Conservation (phyloP, 2,797 vertebrate species). For the Meriones psammophilus region DNA sequence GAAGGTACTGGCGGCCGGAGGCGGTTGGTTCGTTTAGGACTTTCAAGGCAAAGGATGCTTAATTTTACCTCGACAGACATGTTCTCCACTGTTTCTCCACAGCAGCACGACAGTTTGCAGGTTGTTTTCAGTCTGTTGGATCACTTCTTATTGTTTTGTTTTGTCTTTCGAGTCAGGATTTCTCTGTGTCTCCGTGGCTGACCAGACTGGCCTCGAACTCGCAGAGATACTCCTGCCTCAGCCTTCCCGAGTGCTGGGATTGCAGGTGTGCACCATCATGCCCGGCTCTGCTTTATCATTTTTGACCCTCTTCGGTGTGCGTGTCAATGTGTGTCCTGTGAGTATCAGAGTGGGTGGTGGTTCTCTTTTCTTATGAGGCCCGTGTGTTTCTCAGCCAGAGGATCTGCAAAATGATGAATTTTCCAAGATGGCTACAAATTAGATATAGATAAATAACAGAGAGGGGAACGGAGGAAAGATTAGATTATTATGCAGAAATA, state of each 20-base stretch:
- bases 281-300: not conserved
- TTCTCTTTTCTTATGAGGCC: conserved; percentile 46
- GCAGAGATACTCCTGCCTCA: too few species aligned
- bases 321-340: conserved; percentile 13
- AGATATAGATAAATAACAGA: conserved; percentile 24
- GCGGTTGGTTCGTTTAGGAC: conserved; percentile 37
- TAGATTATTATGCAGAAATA: conserved; percentile 48
- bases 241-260: too few species aligned
- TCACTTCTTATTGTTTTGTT: too few species aligned
- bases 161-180: too few species aligned
- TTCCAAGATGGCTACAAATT: conserved; percentile 51
- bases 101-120: not conserved
- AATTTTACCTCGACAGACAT: conserved; percentile 31
- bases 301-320: conserved; percentile 30
- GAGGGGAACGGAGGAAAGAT: not conserved
- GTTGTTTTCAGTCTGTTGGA: conserved; percentile 27
- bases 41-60: not conserved
- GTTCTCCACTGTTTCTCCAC: not conserved
- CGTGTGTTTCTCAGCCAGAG: conserved; percentile 42
- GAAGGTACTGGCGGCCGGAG: conserved; percentile 74
- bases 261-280: too few species aligned
- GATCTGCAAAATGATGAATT: conserved; percentile 61
- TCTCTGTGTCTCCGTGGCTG: too few species aligned
- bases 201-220: too few species aligned
- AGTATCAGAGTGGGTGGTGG: not conserved